Conservation (phyloP, 2,797 vertebrate species). For the Anolis apletophallus region DNA sequence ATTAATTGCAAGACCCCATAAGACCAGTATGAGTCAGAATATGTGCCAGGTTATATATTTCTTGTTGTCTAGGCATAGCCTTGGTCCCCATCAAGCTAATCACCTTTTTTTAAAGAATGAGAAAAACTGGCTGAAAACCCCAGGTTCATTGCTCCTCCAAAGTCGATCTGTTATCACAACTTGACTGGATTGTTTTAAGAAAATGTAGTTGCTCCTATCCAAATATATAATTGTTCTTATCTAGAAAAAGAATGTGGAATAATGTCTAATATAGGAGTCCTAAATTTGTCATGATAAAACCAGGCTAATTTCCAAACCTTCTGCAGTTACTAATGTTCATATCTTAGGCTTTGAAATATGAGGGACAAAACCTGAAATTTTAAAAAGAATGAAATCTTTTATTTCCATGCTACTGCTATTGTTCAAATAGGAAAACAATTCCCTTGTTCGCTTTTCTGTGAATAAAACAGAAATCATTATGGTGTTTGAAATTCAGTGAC, state of each 20-base stretch:
- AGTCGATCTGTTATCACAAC: not conserved
- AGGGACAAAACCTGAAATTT: not conserved
- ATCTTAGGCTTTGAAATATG: not conserved
- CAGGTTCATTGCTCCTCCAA: not conserved
- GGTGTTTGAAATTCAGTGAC: conserved; percentile 17
- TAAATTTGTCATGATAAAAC: not conserved
- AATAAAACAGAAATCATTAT: conserved; percentile 24
- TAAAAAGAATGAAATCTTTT: not conserved
- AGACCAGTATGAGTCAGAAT: not conserved
- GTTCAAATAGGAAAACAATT: conserved; percentile 35
- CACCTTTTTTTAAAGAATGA: not conserved
- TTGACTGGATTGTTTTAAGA: conserved; percentile 15
- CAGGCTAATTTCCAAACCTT: not conserved
- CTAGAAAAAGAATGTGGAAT: conserved; percentile 9
- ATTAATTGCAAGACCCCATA: not conserved
- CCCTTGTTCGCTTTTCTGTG: not conserved
- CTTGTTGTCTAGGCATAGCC: not conserved
- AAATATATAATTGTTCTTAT: conserved; percentile 24
- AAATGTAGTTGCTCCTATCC: not conserved
- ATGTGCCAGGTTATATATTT: not conserved
- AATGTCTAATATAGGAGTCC: not conserved
- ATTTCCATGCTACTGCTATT: conserved; percentile 3
- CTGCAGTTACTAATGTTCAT: not conserved
- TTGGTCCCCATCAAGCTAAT: conserved; percentile 18
- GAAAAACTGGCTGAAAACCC: not conserved